These are phyloP conservation scores for Rachycentron canadum DNA, from an alignment of 2,797 vertebrate genomes.

Conservation along the genomic window DNA sequence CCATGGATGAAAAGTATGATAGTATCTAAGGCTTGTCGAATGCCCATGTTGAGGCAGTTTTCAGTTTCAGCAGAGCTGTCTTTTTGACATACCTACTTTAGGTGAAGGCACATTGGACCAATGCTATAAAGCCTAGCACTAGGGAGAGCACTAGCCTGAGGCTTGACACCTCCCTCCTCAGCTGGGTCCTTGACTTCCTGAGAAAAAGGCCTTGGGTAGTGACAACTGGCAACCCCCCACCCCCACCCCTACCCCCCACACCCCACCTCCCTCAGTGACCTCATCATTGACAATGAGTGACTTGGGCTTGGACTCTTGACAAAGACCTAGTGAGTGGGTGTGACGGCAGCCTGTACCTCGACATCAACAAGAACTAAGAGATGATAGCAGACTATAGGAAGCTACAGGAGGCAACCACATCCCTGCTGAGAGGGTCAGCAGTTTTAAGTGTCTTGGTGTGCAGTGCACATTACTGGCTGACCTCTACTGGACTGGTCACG, in stretches of 20 bases:
- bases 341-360: constrained; percentile 26
- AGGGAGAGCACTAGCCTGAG: neutral
- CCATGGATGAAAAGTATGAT: constrained; percentile 40
- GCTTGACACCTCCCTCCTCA: constrained; percentile 49
- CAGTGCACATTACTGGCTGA: constrained; percentile 19
- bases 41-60: constrained; percentile 31
- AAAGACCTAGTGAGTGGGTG: constrained; percentile 16
- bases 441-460: constrained; percentile 18
- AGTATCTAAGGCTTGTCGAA: constrained; percentile 43
- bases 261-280: constrained; percentile 23
- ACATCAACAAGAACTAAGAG: constrained; percentile 44
- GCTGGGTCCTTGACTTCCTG: constrained; percentile 51
- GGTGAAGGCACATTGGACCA: constrained; percentile 29
- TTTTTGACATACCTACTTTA: constrained; percentile 32
- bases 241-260: too few relatives aligned
- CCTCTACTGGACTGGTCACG: neutral
- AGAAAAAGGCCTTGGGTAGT: constrained; percentile 35
- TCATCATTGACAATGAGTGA: constrained; percentile 28
- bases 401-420: constrained; percentile 37
- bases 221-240: constrained; percentile 33
- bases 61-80: constrained; percentile 33
- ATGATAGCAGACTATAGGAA: constrained; percentile 44
- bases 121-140: too few relatives aligned
- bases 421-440: constrained; percentile 40
- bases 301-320: constrained; percentile 19